These are phyloP conservation scores for Hippopotamyrus pictus DNA, from an alignment of 2,797 vertebrate genomes.

Conservation along the genomic window DNA sequence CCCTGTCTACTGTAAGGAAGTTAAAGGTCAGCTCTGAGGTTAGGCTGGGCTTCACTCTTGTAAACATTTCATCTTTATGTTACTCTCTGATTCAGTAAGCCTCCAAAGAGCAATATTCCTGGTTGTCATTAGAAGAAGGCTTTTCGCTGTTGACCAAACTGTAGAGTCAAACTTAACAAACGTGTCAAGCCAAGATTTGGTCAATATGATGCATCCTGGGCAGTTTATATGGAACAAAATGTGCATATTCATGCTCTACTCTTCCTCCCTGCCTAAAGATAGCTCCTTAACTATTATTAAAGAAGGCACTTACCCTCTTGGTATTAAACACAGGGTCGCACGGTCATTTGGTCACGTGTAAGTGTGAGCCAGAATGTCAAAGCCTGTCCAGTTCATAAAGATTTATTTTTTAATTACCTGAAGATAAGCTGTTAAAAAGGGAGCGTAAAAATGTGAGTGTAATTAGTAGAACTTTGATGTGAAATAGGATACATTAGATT, in stretches of 20 bases:
- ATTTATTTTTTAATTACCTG: conserved; percentile 43
- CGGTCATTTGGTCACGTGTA: not conserved
- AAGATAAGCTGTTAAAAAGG: conserved; percentile 52
- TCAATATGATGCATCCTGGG: not conserved
- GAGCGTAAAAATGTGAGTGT: conserved; percentile 25
- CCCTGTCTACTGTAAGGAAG: not conserved
- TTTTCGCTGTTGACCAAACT: not conserved
- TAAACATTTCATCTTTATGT: conserved; percentile 5
- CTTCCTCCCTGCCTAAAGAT: not conserved
- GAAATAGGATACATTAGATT: conserved; percentile 72
- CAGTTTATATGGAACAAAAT: not conserved
- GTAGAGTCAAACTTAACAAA: not conserved
- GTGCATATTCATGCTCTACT: not conserved
- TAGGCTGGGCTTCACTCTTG: not conserved
- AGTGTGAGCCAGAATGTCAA: not conserved
- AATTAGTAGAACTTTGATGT: conserved; percentile 42
- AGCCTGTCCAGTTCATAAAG: not conserved
- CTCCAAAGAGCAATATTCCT: not conserved
- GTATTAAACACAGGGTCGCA: not conserved
- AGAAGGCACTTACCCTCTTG: not conserved
- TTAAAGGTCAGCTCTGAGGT: not conserved
- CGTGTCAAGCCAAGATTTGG: not conserved
- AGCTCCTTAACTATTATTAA: not conserved
- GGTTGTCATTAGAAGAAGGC: not conserved
- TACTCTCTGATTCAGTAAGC: not conserved